Percentiles rank a stretch among this genome's conserved stretches.
Evolutionary conservation across 2,797 vertebrate species (phyloP).

Genomic region (Fundulus diaphanus): DNA sequence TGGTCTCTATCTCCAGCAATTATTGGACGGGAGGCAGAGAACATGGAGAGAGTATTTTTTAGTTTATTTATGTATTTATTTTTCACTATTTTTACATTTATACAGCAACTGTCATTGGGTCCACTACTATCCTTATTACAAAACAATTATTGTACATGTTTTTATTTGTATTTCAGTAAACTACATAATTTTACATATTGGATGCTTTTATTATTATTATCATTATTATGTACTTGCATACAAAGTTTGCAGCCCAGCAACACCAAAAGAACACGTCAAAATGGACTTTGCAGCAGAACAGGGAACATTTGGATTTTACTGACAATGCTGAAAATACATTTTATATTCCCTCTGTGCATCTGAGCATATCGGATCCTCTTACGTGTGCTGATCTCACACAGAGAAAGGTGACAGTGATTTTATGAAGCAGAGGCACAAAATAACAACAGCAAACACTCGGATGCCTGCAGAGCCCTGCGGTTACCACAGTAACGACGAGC

Average conservation of each 20-base stretch:
- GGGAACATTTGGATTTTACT: not conserved
- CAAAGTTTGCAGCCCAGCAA: not conserved
- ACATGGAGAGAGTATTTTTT: too few species aligned
- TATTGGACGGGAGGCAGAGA: too few species aligned
- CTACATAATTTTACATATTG: too few species aligned
- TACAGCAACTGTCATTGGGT: too few species aligned
- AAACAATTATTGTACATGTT: too few species aligned
- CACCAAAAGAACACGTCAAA: not conserved
- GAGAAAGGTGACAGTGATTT: constrained; percentile 29
- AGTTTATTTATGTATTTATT: too few species aligned
- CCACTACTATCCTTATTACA: too few species aligned
- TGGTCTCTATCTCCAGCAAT: too few species aligned
- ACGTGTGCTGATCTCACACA: constrained; percentile 14
- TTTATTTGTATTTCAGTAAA: too few species aligned
- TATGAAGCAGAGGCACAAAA: constrained; percentile 63
- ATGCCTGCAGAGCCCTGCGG: constrained; percentile 73
- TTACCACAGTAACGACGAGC: constrained; percentile 84
- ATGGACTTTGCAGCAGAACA: not conserved
- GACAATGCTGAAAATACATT: not conserved
- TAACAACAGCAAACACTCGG: constrained; percentile 67
- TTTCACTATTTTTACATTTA: too few species aligned
- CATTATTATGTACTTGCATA: not conserved
- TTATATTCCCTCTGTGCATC: constrained; percentile 26
- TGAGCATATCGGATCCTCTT: constrained; percentile 9
- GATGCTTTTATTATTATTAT: not conserved